A percentile compares a stretch with the other conserved stretches of the same genome.
phyloP scores from a whole-genome alignment of 2,797 vertebrate species.

The Garrulus glandarius region DNA sequence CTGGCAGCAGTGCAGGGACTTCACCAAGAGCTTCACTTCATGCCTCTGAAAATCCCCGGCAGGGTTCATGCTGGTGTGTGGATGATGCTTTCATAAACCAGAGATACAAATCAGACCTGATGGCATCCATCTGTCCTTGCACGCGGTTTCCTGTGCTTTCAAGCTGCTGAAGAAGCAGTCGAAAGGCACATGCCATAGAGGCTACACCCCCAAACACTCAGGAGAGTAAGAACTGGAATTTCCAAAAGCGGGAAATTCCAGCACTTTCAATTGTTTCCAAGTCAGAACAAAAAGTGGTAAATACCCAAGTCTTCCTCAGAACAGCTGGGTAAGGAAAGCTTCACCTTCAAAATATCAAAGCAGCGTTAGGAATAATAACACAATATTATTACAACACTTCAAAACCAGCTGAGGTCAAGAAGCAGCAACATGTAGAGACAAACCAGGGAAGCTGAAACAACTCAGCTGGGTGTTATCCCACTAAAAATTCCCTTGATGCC shows the following conservation, averaged over 20 bases:
- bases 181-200: background rate
- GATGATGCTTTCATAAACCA: background rate
- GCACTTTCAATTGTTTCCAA: conserved; percentile 66
- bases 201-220: background rate
- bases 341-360: conserved; percentile 51
- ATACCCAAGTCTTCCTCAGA: conserved; percentile 23
- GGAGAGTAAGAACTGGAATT: conserved; percentile 53
- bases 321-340: conserved; percentile 20
- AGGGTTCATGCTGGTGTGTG: background rate
- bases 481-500: background rate
- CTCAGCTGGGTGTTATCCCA: background rate
- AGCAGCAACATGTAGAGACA: conserved; percentile 41
- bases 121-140: background rate
- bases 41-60: background rate
- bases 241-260: conserved; percentile 64
- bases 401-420: conserved; percentile 23
- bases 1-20: background rate
- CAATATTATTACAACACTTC: conserved; percentile 17
- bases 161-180: background rate
- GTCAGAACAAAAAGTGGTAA: conserved; percentile 21
- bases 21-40: background rate
- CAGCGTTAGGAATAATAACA: background rate
- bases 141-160: background rate
- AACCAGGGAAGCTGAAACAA: conserved; percentile 11
- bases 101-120: background rate